Evolutionary conservation across 2,888 invertebrate genomes (phyloP), one percentile per base, ranked within the genome.

Genomic region (Petrolisthes manimaculis): DNA sequence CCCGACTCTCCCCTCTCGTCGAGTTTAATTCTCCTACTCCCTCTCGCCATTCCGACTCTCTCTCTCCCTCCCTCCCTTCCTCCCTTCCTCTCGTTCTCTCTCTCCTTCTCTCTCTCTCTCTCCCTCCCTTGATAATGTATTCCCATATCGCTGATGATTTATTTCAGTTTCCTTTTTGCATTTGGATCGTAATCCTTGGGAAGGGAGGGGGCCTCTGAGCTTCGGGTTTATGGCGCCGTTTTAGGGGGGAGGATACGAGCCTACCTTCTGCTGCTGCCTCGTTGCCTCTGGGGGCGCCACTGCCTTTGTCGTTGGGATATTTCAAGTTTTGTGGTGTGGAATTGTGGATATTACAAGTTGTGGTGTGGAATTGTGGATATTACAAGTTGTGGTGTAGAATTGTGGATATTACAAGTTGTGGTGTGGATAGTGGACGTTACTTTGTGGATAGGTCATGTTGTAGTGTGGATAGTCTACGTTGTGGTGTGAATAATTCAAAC

Each of bases 161-260:
- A 87, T 87, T 83, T 83, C 87, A 54, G 83, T 87, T 87, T 87
- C 87, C 87, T 83, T 87, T 87, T 87, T 87, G 87, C 87, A 87
- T 87, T 87, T 87, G 87, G 83, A 61, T 55, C 74, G 83, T 87
- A 87, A 87, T 87, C 87, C 87, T 79, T 37, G 61, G 82, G 75
- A 53, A 54, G 69, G 69, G 82, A 61, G 71, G 69, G 79, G 69
- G 24, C 83, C 67, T 51, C 56, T 61, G 83, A 86, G 74, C 86
- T 74, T 75, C 24, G 51, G 86, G 75, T 86, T 86, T 86, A 86
- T 86, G 75, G 82, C 14, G 75, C 86, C 54, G 75, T 86, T 86
- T 74, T 75, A 86, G 86, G 82, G 75, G 82, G 75, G 75, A 51
- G 61, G 75, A 55, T 14, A 21, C 79, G 71, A 77, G 71, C 85